Percentiles rank a stretch among this genome's conserved stretches.
These are phyloP conservation scores for Cepaea hortensis DNA, from an alignment of 2,888 invertebrate species.

Conservation along the genomic window DNA sequence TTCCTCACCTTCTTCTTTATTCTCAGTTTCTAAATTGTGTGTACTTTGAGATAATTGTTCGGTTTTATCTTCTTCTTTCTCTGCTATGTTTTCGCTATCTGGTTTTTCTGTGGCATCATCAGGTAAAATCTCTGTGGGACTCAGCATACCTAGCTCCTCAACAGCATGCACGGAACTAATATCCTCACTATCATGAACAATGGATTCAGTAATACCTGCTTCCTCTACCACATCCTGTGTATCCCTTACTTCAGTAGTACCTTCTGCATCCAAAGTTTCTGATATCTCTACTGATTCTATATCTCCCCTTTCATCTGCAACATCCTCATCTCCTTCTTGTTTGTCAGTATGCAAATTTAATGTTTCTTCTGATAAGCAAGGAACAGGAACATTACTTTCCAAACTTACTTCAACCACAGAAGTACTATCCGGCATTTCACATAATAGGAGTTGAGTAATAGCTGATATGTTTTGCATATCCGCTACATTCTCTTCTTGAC, in stretches of 20 bases:
- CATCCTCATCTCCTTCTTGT: not conserved
- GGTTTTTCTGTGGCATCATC: not conserved
- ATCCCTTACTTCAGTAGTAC: not conserved
- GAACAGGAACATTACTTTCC: no score
- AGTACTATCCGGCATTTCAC: not conserved
- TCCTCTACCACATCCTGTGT: not conserved
- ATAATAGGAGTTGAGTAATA: not conserved
- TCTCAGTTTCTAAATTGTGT: slow-evolving; percentile 14
- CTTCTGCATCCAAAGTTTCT: not conserved
- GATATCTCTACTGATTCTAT: not conserved
- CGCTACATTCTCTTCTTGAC: not conserved
- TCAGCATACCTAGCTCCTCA: not conserved
- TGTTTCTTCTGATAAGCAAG: not conserved
- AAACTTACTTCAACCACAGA: not conserved
- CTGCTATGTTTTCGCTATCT: not conserved
- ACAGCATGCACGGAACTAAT: not conserved
- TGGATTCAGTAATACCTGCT: not conserved
- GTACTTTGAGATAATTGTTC: not conserved
- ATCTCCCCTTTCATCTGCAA: not conserved
- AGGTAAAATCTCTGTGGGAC: slow-evolving; percentile 1
- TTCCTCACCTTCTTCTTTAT: not conserved
- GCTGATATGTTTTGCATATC: not conserved
- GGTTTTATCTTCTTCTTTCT: not conserved
- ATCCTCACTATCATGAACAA: not conserved
- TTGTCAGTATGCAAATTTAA: not conserved